A percentile compares a stretch with the other conserved stretches of the same genome.
phyloP scores from a whole-genome alignment of 1,140 invertebrate species.

The Rhopalosiphum padi region DNA sequence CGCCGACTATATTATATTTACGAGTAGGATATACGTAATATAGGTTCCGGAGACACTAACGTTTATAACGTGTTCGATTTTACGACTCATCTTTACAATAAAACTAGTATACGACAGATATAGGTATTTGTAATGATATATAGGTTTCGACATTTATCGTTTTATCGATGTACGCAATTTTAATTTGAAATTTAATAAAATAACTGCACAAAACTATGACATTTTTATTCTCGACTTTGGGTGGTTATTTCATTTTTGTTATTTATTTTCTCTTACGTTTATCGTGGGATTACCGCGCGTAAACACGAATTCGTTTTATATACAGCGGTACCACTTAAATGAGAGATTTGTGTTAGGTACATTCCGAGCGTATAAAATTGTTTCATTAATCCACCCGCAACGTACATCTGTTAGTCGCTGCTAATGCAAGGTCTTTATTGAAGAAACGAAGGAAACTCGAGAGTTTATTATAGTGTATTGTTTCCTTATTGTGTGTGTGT shows the following conservation, averaged over 20 bases:
- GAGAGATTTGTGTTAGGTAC: slow-evolving; percentile 32
- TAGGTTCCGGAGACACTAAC: neutral
- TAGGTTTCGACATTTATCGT: neutral
- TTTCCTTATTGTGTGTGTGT: neutral
- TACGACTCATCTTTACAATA: neutral
- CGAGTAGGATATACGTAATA: neutral
- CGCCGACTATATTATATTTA: neutral
- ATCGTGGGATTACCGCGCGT: neutral
- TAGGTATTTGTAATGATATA: neutral
- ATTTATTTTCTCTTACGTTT: neutral
- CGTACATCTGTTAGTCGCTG: neutral
- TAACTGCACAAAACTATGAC: neutral
- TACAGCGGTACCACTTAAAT: neutral
- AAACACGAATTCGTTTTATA: slow-evolving; percentile 23
- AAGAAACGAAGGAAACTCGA: neutral
- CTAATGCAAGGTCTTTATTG: neutral
- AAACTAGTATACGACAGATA: neutral
- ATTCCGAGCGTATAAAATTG: neutral
- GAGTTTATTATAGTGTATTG: neutral
- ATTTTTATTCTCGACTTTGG: neutral
- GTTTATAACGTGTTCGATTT: neutral
- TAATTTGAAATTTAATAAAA: neutral
- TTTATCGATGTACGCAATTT: neutral
- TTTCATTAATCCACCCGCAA: slow-evolving; percentile 13
- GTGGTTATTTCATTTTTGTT: neutral